These are phyloP conservation scores for Scaptomyza parva DNA, from an alignment of 2,888 invertebrate species.

Conservation along the genomic window DNA sequence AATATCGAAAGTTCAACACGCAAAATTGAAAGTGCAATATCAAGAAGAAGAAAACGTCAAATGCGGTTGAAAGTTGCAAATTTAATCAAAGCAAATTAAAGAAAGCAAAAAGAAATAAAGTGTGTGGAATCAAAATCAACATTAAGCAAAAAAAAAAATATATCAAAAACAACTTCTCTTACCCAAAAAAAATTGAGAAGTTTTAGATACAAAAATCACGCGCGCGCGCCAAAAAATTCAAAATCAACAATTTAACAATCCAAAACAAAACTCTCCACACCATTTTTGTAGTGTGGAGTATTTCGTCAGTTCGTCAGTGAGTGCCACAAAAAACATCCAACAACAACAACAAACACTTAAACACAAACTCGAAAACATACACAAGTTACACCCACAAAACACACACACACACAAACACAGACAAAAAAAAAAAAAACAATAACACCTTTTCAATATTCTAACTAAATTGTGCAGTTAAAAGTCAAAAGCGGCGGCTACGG, in stretches of 20 bases:
- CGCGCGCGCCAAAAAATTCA: constrained; percentile 30
- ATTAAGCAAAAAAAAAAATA: constrained; percentile 29
- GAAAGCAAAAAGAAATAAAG: constrained; percentile 14
- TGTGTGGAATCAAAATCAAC: constrained; percentile 30
- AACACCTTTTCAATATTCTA: constrained; percentile 1
- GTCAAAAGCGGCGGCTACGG: constrained; percentile 55
- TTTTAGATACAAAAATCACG: constrained; percentile 19
- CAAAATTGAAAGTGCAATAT: constrained; percentile 69
- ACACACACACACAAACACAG: constrained; percentile 1
- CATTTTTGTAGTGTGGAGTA: constrained; percentile 7
- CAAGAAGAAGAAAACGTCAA: constrained; percentile 44
- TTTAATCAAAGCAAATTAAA: constrained; percentile 41
- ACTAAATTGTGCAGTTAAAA: constrained; percentile 19
- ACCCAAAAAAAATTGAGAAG: constrained; percentile 14
- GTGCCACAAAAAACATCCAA: constrained; percentile 9
- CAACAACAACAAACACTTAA: constrained; percentile 9
- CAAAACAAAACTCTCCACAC: constrained; percentile 16
- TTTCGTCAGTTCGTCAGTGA: constrained; percentile 15
- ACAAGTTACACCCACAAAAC: constrained; percentile 1
- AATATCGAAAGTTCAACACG: constrained; percentile 36
- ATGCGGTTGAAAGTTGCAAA: constrained; percentile 33
- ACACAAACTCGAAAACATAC: neutral
- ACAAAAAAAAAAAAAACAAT: constrained; percentile 5
- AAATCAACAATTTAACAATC: constrained; percentile 30
- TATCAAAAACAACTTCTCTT: constrained; percentile 20